Evolutionary conservation across 2,888 invertebrate species (phyloP), one percentile per base, ranked within the genome.

Genomic region (Chrysodeixis includens): DNA sequence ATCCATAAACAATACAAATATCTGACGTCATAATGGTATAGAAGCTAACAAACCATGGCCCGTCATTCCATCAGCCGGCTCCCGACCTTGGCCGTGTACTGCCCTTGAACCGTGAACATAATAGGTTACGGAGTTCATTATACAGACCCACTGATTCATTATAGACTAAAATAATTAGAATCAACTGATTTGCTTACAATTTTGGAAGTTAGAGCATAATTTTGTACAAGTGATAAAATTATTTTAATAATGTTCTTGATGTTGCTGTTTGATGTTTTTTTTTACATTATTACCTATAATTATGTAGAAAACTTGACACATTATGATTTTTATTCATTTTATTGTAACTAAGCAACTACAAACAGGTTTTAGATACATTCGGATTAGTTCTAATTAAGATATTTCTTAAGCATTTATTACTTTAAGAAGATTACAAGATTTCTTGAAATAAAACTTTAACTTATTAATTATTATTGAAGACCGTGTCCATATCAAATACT

Each of bases 31-130:
- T 32, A 49, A 56, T 62, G 35, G 16, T 55, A 32, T 53, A 3
- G 72, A 32, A 56, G 60, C 57, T 53, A 56, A 58, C 51, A 35
- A 57, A 66, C 51, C 40, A 26, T 30, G 26, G 18, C 40, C 32
- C 55, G 49, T 40, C 55, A 22, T n/a, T 30, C 32, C 55, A 52
- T 40, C 55, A 22, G 49, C 30, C 22, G 30, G 8, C 46, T 44
- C 35, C 46, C 35, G 65, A 77, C 78, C 75, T 73, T 73, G 75
- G 18, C 62, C 54, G 30, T 40, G 56, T 54, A 52, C 52, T 26
- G 73, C 30, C 66, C 74, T 62, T 73, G 74, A 73, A 73, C 75
- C 44, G 32, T 30, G 22, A 20, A 9, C 46, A 49, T 49, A 49
- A 49, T 49, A 49, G 46, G 10, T 20, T 49, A 20, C 10, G 10